phyloP scores from a whole-genome alignment of 2,113 vertebrate species.

The Hiodon alosoides region DNA sequence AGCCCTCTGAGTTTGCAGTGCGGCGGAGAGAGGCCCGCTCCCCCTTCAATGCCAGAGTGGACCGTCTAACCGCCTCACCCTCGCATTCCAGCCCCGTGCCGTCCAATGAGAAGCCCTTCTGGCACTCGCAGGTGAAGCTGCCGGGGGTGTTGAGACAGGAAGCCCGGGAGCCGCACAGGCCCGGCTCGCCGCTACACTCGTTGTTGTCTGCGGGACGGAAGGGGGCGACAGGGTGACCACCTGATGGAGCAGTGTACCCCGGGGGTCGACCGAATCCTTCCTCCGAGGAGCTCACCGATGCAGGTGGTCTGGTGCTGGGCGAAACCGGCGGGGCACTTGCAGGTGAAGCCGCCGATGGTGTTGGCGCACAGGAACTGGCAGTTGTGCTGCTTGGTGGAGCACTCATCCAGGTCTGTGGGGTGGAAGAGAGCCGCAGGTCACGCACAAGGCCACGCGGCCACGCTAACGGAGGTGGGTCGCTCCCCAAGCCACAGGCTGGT shows the following conservation, averaged over 20 bases:
- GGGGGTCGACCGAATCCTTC: no score
- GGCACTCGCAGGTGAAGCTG: constrained; percentile 93
- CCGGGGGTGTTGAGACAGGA: constrained; percentile 94
- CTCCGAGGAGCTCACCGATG: constrained; percentile 94
- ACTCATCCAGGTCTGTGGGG: constrained; percentile 88
- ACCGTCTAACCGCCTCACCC: constrained; percentile 61
- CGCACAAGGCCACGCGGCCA: no score
- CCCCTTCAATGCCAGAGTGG: no score
- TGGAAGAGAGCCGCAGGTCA: not conserved
- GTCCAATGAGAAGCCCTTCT: constrained; percentile 85
- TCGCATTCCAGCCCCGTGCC: constrained; percentile 79
- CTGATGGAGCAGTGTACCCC: no score
- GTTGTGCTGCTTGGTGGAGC: constrained; percentile 93
- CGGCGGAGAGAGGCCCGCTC: no score
- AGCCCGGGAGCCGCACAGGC: constrained; percentile 82
- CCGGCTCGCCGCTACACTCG: constrained; percentile 82
- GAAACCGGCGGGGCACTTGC: constrained; percentile 95
- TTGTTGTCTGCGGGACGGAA: constrained; percentile 97
- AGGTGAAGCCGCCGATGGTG: constrained; percentile 95
- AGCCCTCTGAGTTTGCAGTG: no score
- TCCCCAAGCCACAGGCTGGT: no score
- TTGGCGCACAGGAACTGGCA: constrained; percentile 98
- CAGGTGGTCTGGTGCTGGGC: constrained; percentile 93
- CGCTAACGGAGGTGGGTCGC: no score
- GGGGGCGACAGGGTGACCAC: no score